Percentiles rank a stretch among this genome's conserved stretches.
These are phyloP conservation scores for Bombus haemorrhoidalis DNA, from an alignment of 1,140 invertebrate species.

Conservation along the genomic window DNA sequence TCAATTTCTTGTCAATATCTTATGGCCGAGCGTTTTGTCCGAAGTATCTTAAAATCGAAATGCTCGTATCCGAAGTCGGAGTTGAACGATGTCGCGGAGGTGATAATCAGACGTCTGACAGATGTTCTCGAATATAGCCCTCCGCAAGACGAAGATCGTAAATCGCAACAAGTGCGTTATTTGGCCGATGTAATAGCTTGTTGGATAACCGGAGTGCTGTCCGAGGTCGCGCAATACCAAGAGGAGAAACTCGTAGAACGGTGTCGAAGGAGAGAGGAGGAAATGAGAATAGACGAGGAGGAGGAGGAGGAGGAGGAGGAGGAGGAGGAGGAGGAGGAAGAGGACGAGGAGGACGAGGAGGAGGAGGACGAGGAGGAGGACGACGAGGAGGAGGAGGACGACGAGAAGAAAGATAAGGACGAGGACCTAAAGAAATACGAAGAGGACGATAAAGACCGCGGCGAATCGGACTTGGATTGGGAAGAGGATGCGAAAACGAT, in stretches of 20 bases:
- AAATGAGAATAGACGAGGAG: slow-evolving; percentile 34
- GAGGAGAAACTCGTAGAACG: slow-evolving; percentile 61
- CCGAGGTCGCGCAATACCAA: slow-evolving; percentile 69
- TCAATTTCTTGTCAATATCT: slow-evolving; percentile 72
- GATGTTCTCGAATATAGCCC: slow-evolving; percentile 65
- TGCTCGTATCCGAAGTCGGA: slow-evolving; percentile 69
- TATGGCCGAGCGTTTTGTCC: slow-evolving; percentile 76
- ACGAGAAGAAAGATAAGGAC: background rate
- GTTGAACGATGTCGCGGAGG: slow-evolving; percentile 72
- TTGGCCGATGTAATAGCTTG: slow-evolving; percentile 74
- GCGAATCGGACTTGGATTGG: background rate
- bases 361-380: slow-evolving; percentile 25
- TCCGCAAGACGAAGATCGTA: slow-evolving; percentile 62
- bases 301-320: slow-evolving; percentile 25
- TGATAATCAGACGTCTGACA: slow-evolving; percentile 71
- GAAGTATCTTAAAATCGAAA: slow-evolving; percentile 74
- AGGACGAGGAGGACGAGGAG: slow-evolving; percentile 3
- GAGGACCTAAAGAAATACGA: background rate
- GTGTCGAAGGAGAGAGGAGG: slow-evolving; percentile 49
- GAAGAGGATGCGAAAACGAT: background rate
- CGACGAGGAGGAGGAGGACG: background rate
- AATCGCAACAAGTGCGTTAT: slow-evolving; percentile 76
- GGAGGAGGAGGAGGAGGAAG: background rate
- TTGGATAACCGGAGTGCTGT: slow-evolving; percentile 76
- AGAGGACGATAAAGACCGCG: background rate